phyloP scores from a whole-genome alignment of 2,797 vertebrate species.

The Alcedo quadribrachys region DNA sequence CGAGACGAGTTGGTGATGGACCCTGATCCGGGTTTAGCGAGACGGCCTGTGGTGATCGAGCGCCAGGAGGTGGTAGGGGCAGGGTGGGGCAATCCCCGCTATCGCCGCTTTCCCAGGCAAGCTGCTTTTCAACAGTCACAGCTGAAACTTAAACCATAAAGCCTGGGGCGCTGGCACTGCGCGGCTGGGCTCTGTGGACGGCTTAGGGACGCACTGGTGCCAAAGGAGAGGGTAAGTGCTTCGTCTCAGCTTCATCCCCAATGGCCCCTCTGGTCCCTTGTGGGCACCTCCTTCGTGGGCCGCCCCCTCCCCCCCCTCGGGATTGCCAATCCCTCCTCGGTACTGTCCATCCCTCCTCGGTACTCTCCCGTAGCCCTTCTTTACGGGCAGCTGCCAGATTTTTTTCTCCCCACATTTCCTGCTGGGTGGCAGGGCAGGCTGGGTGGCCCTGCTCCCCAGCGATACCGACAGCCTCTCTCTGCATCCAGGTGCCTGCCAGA shows the following conservation, averaged over 20 bases:
- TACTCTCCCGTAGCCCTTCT: neutral
- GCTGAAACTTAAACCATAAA: neutral
- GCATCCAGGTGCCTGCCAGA: neutral
- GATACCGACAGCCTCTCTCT: neutral
- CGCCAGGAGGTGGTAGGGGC: neutral
- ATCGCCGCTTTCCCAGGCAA: neutral
- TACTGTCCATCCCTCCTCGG: neutral
- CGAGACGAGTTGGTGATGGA: neutral
- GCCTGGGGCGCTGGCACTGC: neutral
- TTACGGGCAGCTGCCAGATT: neutral
- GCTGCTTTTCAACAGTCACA: neutral
- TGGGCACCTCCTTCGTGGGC: neutral
- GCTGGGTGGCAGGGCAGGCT: neutral
- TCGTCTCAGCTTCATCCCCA: fast-evolving
- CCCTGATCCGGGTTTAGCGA: neutral
- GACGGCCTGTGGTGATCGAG: neutral
- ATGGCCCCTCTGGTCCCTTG: neutral
- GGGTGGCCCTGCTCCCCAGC: fast-evolving
- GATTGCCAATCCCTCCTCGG: neutral
- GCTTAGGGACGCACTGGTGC: neutral
- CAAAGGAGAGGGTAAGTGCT: neutral
- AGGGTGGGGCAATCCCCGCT: neutral
- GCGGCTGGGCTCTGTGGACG: neutral
- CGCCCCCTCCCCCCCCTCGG: neutral
- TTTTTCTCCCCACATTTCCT: neutral